Evolutionary conservation across 2,888 invertebrate species (phyloP), one percentile per base, ranked within the genome.

Genomic region (Rutpela maculata): DNA sequence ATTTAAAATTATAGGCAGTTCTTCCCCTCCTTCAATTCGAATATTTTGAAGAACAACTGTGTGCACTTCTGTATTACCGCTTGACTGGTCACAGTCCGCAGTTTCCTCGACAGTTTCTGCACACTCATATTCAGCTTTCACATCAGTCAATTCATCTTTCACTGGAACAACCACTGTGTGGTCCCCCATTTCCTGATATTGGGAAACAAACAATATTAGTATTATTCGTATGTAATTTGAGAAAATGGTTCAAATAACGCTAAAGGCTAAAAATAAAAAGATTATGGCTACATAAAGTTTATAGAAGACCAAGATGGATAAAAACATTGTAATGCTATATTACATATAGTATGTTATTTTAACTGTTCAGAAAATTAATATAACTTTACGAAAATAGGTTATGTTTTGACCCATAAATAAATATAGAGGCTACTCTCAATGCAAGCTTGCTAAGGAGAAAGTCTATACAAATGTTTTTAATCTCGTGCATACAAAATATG

Each of bases 1-100:
- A 43, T 85, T 83, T 35, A 86, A 74, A 35, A 86, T 80, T 50
- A 86, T 79, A 7, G 85, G 84, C 57, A 84, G 76, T 17, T 83
- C 82, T 12, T 78, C 63, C 35, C 74, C 68, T 66, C 67, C 74
- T 60, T 76, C 66, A 59, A 82, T 77, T 31, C 79, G 72, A 63
- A 85, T 83, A 79, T 86, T 86, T 68, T 85, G 85, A 17, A 86
- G 79, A 31, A 85, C 84, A 6, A 86, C 83, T 15, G 84, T 83
- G 38, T 82, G 76, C 9, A 75, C 79, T 69, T 59, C 59, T 59
- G 22, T 4, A 15, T 15, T 15, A 2, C 15, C 43, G 15, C 43
- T 6, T 50, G 50, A 50, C 43, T 65, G 56, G 59, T 35, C 65
- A 57, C 12, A 62, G 43, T 76, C 78, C 74, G n/a, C 17, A 15